Percentiles rank a stretch among this genome's conserved stretches.
Conservation (phyloP, 2,888 invertebrate genomes). For the Deroplatys truncata region DNA sequence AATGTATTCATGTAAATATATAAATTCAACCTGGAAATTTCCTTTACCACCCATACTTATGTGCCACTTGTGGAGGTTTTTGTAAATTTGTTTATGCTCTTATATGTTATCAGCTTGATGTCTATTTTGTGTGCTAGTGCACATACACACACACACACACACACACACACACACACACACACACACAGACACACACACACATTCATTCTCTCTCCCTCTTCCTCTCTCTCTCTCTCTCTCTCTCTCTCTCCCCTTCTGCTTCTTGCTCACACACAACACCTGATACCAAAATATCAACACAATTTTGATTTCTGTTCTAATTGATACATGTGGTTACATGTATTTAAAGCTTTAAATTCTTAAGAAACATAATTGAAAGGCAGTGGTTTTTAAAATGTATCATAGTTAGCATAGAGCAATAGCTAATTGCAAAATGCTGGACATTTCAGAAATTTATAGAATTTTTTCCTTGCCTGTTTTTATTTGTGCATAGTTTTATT, state of each 20-base stretch:
- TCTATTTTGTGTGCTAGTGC: too few relatives aligned
- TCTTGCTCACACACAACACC: not conserved
- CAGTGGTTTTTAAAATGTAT: not conserved
- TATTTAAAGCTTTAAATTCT: not conserved
- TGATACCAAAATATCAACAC: not conserved
- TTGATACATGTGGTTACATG: not conserved
- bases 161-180: too few relatives aligned
- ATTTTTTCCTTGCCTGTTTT: not conserved
- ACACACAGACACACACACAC: too few relatives aligned
- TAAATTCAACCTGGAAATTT: not conserved
- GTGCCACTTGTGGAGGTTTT: not conserved
- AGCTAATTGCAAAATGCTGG: not conserved
- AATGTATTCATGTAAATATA: not conserved
- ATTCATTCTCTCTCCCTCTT: too few relatives aligned
- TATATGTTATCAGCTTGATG: not conserved
- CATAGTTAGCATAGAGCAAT: not conserved
- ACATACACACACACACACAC: too few relatives aligned
- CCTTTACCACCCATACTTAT: not conserved
- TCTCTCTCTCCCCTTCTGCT: not conserved
- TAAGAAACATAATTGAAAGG: not conserved
- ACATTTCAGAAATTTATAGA: not conserved
- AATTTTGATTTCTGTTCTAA: not conserved
- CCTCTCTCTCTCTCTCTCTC: too few relatives aligned
- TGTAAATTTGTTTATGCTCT: not conserved
- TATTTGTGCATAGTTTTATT: not conserved